phyloP scores from a whole-genome alignment of 1,140 invertebrate genomes.

The Colletes gigas region DNA sequence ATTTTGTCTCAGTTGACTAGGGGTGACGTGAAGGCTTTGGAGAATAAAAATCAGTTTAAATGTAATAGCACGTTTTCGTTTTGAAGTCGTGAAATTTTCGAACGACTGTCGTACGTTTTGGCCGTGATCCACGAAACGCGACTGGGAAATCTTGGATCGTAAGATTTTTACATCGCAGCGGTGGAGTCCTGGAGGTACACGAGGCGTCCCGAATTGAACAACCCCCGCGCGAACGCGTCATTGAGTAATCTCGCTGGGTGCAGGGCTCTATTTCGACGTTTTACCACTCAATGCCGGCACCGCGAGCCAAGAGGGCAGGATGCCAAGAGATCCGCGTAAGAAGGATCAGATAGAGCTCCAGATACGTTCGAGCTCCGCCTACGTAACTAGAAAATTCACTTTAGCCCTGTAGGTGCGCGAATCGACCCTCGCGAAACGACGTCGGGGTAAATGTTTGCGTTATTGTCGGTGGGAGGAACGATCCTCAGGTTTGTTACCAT shows the following conservation, averaged over 20 bases:
- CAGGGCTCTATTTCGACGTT: constrained; percentile 37
- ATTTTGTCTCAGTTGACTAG: too few relatives aligned
- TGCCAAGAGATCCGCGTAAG: constrained; percentile 45
- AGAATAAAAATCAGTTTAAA: too few relatives aligned
- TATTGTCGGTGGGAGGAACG: neutral
- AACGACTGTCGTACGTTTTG: too few relatives aligned
- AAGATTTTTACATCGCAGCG: neutral
- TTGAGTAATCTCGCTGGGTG: constrained; percentile 30
- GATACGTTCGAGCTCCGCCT: constrained; percentile 24
- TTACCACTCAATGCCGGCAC: constrained; percentile 1
- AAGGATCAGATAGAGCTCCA: constrained; percentile 36
- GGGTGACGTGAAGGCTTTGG: too few relatives aligned
- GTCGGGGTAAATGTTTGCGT: neutral
- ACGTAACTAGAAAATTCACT: constrained; percentile 44
- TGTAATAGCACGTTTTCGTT: neutral
- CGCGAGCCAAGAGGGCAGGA: constrained; percentile 30
- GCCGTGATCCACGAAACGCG: neutral
- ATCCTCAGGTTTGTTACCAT: neutral
- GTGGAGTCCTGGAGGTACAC: neutral
- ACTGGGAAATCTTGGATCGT: neutral
- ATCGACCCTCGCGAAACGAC: constrained; percentile 9
- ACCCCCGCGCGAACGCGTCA: constrained; percentile 19
- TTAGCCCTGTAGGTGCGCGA: neutral
- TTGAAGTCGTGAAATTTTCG: neutral
- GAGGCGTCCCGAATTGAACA: constrained; percentile 3